A percentile compares a stretch with the other conserved stretches of the same genome.
Evolutionary conservation across 2,888 invertebrate species (phyloP).

Genomic region (Melanchra persicariae): DNA sequence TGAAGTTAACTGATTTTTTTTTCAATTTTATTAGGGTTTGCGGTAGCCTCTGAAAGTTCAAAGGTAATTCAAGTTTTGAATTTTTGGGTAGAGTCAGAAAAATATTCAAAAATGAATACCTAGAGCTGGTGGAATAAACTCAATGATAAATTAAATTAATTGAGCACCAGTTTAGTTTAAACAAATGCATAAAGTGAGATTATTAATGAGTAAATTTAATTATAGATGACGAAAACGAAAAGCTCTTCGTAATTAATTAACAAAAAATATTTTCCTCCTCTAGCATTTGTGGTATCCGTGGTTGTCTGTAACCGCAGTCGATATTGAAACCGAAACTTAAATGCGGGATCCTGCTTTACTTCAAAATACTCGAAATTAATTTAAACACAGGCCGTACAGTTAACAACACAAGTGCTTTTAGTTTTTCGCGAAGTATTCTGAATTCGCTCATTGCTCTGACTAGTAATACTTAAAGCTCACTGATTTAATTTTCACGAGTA

Average conservation of each 20-base stretch:
- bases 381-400: conserved; percentile 19
- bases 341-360: conserved; percentile 37
- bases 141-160: neutral
- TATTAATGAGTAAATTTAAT: conserved; percentile 1
- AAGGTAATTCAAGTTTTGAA: neutral
- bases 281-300: conserved; percentile 39
- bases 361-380: conserved; percentile 49
- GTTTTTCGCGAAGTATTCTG: conserved; percentile 19
- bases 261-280: conserved; percentile 17
- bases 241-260: conserved; percentile 22
- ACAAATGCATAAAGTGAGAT: neutral
- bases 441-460: conserved; percentile 20
- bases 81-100: neutral
- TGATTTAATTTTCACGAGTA: conserved; percentile 46
- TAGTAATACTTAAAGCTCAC: conserved; percentile 31
- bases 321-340: conserved; percentile 50
- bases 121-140: neutral
- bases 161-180: neutral
- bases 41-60: conserved; percentile 18
- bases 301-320: conserved; percentile 29
- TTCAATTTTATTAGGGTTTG: conserved; percentile 18
- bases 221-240: conserved; percentile 2
- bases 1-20: conserved; percentile 26
- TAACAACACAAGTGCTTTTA: conserved; percentile 20
- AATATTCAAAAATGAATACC: neutral